Evolutionary conservation across 2,888 invertebrate species (phyloP), one percentile per base, ranked within the genome.

Genomic region (Lepidochitona cinerea): DNA sequence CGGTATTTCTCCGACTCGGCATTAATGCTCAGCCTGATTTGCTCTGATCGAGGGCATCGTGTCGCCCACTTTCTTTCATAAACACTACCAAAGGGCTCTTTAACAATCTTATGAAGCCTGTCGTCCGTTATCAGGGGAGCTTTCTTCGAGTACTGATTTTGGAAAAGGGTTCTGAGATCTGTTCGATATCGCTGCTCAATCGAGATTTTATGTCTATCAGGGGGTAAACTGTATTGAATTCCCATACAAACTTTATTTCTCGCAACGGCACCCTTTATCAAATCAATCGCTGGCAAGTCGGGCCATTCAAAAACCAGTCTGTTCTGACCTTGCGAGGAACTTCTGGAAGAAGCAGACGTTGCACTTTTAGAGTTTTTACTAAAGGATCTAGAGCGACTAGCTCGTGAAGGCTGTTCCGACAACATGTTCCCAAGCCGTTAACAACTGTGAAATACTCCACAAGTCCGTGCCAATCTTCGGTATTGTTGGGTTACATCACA

Each of bases 261-360:
- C 6, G 82, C 81, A 14, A 87, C 83, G 6, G 87, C 88, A 65
- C 84, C 83, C 72, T 85, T 86, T 72, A 88, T 81, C 67, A 84
- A 72, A 14, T 84, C 80, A 6, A 88, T 81, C 0, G 88, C 87
- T 0, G 88, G 88, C 36, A 88, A 75, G 73, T 87, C 86, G 1
- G 87, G 86, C 87, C 87, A 88, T 70, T 88, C 87, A 73, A 86
- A 87, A 68, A 85, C 85, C 54, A 86, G 71, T 0, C 84, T 80
- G 71, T 86, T 85, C 18, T 23, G 59, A 49, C 18, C n/a, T 7
- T 49, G 49, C 18, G 18, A 23, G 49, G 4, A 18, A 49, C 3
- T 49, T 23, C 7, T 49, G 7, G 49, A n/a, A n/a, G n/a, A n/a
- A n/a, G n/a, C n/a, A n/a, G n/a, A n/a, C n/a, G n/a, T n/a, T n/a